Percentiles rank a stretch among this genome's conserved stretches.
phyloP scores from a whole-genome alignment of 1,140 invertebrate species.

The Drosophila lowei region DNA sequence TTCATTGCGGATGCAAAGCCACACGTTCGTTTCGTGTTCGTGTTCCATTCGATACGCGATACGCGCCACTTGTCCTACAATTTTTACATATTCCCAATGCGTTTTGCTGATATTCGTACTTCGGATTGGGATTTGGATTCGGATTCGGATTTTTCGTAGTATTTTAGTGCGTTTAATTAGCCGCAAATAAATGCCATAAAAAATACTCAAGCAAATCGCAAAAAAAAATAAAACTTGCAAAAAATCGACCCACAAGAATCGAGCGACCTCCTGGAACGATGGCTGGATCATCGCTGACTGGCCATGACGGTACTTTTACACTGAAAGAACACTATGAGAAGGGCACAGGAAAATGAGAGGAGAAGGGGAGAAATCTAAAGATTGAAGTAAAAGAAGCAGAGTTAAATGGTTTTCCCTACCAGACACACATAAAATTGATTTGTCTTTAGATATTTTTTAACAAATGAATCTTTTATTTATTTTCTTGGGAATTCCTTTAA shows the following conservation, averaged over 20 bases:
- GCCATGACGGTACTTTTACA: too few species aligned
- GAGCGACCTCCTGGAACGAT: not conserved
- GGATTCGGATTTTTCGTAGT: conserved; percentile 37
- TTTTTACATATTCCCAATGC: conserved; percentile 20
- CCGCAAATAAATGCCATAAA: conserved; percentile 62
- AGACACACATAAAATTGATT: too few species aligned
- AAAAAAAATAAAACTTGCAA: conserved; percentile 1
- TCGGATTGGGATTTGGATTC: conserved; percentile 29
- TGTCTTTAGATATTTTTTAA: too few species aligned
- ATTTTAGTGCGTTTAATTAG: conserved; percentile 62
- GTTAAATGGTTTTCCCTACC: too few species aligned
- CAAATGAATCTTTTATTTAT: too few species aligned
- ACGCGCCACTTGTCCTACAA: conserved; percentile 6
- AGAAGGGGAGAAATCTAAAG: too few species aligned
- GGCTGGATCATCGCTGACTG: too few species aligned
- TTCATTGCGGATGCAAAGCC: conserved; percentile 56
- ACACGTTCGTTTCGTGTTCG: conserved; percentile 42
- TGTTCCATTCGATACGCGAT: not conserved
- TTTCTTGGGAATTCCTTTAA: too few species aligned
- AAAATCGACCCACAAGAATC: conserved; percentile 1
- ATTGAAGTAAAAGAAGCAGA: too few species aligned
- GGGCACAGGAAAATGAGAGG: too few species aligned
- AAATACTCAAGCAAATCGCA: conserved; percentile 16
- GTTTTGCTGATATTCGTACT: conserved; percentile 28
- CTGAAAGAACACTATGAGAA: too few species aligned